These are phyloP conservation scores for Dipus sagitta DNA, from an alignment of 2,797 vertebrate species.

Conservation along the genomic window DNA sequence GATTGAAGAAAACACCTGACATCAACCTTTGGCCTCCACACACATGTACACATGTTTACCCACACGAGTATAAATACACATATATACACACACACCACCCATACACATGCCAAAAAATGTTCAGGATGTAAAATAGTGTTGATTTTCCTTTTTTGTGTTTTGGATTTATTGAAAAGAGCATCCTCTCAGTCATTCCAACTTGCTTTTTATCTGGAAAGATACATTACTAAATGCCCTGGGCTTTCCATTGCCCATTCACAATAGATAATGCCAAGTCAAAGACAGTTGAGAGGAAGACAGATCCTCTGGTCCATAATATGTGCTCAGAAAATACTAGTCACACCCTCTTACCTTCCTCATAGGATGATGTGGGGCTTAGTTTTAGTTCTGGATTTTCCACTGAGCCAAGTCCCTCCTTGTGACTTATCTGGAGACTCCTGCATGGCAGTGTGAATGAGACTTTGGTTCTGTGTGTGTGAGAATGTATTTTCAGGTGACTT, in stretches of 20 bases:
- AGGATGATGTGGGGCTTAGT: background rate
- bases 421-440: constrained; percentile 20
- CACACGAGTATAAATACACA: too few species aligned
- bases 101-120: background rate
- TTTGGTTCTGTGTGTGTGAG: background rate
- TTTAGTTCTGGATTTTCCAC: background rate
- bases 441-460: background rate
- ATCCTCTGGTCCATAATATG: background rate
- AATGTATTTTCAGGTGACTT: constrained; percentile 35
- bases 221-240: background rate
- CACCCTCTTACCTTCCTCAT: background rate
- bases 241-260: background rate
- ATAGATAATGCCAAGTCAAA: background rate
- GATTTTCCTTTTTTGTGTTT: background rate
- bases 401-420: background rate
- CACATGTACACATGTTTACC: too few species aligned
- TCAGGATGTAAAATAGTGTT: background rate
- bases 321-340: background rate
- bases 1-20: too few species aligned
- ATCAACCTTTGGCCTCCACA: too few species aligned
- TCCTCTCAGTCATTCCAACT: background rate
- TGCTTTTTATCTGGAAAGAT: background rate
- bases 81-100: too few species aligned
- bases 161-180: constrained; percentile 3
- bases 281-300: constrained; percentile 1